These are phyloP conservation scores for Drosophila ogumai DNA, from an alignment of 1,140 invertebrate species.

Conservation along the genomic window DNA sequence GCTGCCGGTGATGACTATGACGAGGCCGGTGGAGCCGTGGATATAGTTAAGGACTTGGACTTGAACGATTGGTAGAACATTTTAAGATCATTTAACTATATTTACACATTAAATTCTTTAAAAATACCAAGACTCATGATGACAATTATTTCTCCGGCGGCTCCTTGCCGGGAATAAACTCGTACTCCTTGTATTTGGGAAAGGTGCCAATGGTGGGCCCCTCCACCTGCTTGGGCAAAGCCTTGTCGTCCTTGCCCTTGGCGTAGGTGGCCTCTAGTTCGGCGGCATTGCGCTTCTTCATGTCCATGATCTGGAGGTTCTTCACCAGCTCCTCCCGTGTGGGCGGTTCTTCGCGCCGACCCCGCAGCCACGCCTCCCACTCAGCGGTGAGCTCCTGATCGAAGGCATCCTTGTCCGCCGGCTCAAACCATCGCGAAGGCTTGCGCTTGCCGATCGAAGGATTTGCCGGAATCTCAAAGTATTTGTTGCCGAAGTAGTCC, in stretches of 20 bases:
- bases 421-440: conserved; percentile 89
- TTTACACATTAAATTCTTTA: conserved; percentile 53
- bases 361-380: conserved; percentile 93
- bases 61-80: conserved; percentile 86
- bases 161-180: conserved; percentile 77
- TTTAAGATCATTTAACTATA: conserved; percentile 61
- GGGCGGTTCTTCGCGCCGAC: conserved; percentile 87
- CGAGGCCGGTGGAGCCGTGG: conserved; percentile 85
- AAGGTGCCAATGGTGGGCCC: conserved; percentile 71
- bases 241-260: conserved; percentile 79
- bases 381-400: conserved; percentile 91
- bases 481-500: conserved; percentile 93
- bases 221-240: conserved; percentile 70
- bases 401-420: conserved; percentile 87
- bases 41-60: conserved; percentile 86
- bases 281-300: conserved; percentile 91
- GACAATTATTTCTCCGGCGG: conserved; percentile 47
- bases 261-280: conserved; percentile 87
- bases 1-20: conserved; percentile 82
- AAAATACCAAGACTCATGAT: conserved; percentile 10
- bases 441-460: conserved; percentile 87
- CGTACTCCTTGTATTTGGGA: conserved; percentile 84
- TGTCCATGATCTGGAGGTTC: conserved; percentile 89
- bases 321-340: conserved; percentile 89
- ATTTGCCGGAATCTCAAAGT: conserved; percentile 90